phyloP scores from a whole-genome alignment of 1,140 invertebrate genomes.

The Nomia melanderi region DNA sequence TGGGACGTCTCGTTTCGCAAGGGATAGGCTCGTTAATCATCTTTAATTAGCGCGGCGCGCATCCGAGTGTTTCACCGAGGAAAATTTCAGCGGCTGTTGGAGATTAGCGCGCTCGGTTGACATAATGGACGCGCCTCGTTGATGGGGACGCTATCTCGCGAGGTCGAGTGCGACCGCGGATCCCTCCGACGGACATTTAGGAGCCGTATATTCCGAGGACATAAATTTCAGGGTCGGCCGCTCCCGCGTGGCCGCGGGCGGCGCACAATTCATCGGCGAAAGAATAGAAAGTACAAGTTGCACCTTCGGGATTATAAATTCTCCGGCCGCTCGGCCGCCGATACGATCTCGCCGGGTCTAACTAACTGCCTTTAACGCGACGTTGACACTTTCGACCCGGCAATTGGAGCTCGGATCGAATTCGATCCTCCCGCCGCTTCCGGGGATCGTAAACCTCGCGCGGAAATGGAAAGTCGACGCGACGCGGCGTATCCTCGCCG shows the following conservation, averaged over 20 bases:
- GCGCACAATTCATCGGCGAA: slow-evolving; percentile 29
- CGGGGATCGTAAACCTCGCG: neutral
- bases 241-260: neutral
- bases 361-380: slow-evolving; percentile 29
- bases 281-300: slow-evolving; percentile 45
- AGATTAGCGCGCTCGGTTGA: slow-evolving; percentile 4
- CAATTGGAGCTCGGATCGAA: slow-evolving; percentile 2
- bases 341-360: slow-evolving; percentile 14
- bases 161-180: neutral
- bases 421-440: neutral
- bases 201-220: neutral
- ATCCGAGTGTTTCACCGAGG: neutral
- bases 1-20: slow-evolving; percentile 3
- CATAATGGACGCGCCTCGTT: slow-evolving; percentile 31
- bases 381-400: slow-evolving; percentile 20
- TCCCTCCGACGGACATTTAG: slow-evolving; percentile 6
- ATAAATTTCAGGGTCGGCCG: slow-evolving; percentile 25
- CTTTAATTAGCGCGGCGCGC: slow-evolving; percentile 10
- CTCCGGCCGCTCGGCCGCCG: neutral
- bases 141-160: neutral
- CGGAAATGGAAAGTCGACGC: neutral
- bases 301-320: slow-evolving; percentile 40
- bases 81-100: slow-evolving; percentile 7
- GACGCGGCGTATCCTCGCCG: too few relatives aligned
- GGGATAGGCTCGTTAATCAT: slow-evolving; percentile 9